Base-by-base conservation (phyloP, 2,888 invertebrate genomes). In the Camptogramma bilineatum region DNA sequence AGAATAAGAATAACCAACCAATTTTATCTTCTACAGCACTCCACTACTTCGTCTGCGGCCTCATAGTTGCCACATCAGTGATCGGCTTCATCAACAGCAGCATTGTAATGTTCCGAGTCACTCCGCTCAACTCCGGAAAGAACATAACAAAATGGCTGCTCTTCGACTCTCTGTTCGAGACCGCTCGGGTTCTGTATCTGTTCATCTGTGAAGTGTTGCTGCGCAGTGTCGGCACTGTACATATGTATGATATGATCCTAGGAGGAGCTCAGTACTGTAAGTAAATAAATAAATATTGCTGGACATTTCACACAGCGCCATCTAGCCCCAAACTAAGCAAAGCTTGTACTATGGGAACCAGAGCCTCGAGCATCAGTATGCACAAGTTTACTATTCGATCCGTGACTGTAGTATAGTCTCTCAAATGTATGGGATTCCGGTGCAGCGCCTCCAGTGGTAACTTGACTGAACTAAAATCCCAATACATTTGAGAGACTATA, bases 151-250 rank as follows among this genome's bases (percentile, higher is more conserved):
- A 84, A 0, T 93, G 92, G 92, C 70, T 93, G 34, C 79, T 93
- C 13, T 73, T 93, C 2, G 89, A 91, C 77, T 93, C 92, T 0
- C 69, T 92, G 72, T 93, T 93, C 48, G 92, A 93, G 77, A 91
- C 91, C 0, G 85, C 85, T 5, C 70, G 92, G 0, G 88, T 93
- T 0, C 78, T 93, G 4, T 92, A 92, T 52, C 84, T 91, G 69
- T 93, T 92, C 62, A 69, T 91, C 4, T 81, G 84, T 13, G 90
- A 91, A 64, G 83, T 91, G 0, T 77, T 91, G 39, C 72, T 92
- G 5, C 82, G 84, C 34, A 88, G 90, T 0, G 80, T 80, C 8
- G 92, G 92, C 0, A 74, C 80, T 0, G 55, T 87, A 66, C 91
- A 91, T 64, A 55, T 84, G 54, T 90, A 89, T 53, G 92, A 93